Evolutionary conservation across 1,140 invertebrate species (phyloP), one percentile per base, ranked within the genome.

Genomic region (Popillia japonica): DNA sequence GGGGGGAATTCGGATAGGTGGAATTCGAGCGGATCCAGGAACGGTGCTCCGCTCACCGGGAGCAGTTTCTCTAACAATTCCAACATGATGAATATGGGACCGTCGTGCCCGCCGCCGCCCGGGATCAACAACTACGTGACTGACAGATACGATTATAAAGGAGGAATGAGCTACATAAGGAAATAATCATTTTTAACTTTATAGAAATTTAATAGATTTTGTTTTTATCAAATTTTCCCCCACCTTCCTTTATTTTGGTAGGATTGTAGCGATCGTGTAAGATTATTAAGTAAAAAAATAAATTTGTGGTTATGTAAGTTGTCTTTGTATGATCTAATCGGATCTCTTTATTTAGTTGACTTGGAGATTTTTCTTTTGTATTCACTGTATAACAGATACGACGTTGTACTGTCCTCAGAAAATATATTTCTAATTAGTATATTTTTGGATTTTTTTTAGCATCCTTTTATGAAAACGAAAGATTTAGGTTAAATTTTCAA

Each of bases 101-200:
- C 84, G 2, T 73, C 81, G 6, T 86, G 85, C 77, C 85, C 85
- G 17, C 84, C 85, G 27, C 85, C 85, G 9, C 85, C 85, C 14
- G 83, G 83, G 9, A 82, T 85, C n/a, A 85, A 83, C 64, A 84
- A 76, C 75, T 86, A 86, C 72, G 75, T 81, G 42, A 80, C 80
- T 40, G 79, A 81, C 44, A 75, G 84, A 55, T 85, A 83, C 72
- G 83, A 85, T 34, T 83, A 82, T 76, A 83, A 83, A 55, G 81
- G 81, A 48, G 79, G 78, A 14, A 82, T 84, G 78, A 76, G 76
- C 41, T 77, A 73, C 68, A 80, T 82, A 64, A 81, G 84, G 77
- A 85, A 85, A 81, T 85, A 84, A 48, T 4, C 17, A 48, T 48
- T 3, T 10, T 48, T 48, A 48, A 11, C 17, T 14, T 11, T 48